phyloP scores from a whole-genome alignment of 2,797 vertebrate species.

The Bovichtus diacanthus region DNA sequence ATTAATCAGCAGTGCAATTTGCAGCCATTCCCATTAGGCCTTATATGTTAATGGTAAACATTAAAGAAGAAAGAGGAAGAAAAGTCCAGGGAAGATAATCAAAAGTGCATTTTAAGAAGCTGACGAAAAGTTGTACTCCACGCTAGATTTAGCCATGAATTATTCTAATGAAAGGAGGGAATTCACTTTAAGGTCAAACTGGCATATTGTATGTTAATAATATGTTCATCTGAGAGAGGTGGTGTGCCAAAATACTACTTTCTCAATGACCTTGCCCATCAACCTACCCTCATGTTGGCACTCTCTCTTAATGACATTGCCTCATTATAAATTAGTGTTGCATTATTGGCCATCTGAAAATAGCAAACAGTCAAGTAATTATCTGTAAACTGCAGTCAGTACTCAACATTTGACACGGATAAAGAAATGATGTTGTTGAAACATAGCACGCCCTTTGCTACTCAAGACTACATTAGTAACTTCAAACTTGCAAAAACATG shows the following conservation, averaged over 20 bases:
- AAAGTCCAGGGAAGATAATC: conserved; percentile 72
- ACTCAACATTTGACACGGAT: conserved; percentile 23
- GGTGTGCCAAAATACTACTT: conserved; percentile 58
- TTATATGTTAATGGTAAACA: conserved; percentile 76
- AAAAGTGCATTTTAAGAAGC: conserved; percentile 62
- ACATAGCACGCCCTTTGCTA: neutral
- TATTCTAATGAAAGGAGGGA: conserved; percentile 82
- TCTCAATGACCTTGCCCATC: conserved; percentile 69
- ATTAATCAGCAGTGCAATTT: conserved; percentile 51
- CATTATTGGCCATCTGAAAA: conserved; percentile 49
- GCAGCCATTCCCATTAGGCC: conserved; percentile 63
- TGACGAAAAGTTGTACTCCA: conserved; percentile 54
- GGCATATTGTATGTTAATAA: conserved; percentile 72
- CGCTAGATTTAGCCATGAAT: conserved; percentile 79
- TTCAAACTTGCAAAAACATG: neutral
- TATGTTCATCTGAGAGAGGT: conserved; percentile 50
- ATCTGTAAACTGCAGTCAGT: conserved; percentile 1
- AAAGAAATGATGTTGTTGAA: neutral
- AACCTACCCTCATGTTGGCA: conserved; percentile 35
- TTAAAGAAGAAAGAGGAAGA: conserved; percentile 57
- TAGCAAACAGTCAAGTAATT: conserved; percentile 42
- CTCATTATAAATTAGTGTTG: conserved; percentile 54
- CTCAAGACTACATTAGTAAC: neutral
- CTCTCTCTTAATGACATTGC: conserved; percentile 43
- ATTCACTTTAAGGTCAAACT: conserved; percentile 79